Evolutionary conservation across 2,888 invertebrate genomes (phyloP).

Genomic region (Drosophila tanythrix): DNA sequence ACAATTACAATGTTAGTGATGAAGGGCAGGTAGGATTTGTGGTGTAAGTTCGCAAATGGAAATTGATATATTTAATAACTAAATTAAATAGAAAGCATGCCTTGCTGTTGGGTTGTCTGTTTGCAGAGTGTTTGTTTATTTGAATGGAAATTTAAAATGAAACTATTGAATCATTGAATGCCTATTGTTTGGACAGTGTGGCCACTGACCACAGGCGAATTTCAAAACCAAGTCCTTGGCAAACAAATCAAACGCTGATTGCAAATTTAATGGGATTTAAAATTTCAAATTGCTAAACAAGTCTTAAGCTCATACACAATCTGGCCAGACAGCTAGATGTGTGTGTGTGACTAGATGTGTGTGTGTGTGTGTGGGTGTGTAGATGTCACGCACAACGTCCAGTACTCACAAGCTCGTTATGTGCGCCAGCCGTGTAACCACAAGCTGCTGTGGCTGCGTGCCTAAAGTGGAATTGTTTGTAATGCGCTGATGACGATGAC

Average conservation of each 20-base stretch:
- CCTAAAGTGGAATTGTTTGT: conserved; percentile 79
- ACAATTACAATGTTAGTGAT: neutral
- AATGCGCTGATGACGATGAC: conserved; percentile 67
- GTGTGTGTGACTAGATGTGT: neutral
- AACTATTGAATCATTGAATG: conserved; percentile 71
- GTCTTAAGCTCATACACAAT: conserved; percentile 43
- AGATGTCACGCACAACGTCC: conserved; percentile 30
- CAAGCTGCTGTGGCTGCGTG: conserved; percentile 72
- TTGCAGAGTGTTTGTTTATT: conserved; percentile 60
- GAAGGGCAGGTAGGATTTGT: neutral
- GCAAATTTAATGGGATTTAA: conserved; percentile 75
- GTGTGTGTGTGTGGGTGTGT: conserved; percentile 3
- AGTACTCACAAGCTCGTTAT: conserved; percentile 30
- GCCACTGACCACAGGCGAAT: neutral
- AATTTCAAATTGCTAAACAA: conserved; percentile 75
- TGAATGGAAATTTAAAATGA: conserved; percentile 57
- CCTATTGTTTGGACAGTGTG: conserved; percentile 46
- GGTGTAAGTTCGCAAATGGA: conserved; percentile 61
- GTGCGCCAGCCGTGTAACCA: conserved; percentile 54
- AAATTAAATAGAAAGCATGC: conserved; percentile 61
- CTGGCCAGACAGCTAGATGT: conserved; percentile 27
- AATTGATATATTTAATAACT: conserved; percentile 74
- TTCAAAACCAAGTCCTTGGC: conserved; percentile 34
- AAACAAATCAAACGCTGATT: conserved; percentile 75
- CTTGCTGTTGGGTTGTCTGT: neutral